These are phyloP conservation scores for Cephus pulcher DNA, from an alignment of 2,888 invertebrate species.

Conservation along the genomic window DNA sequence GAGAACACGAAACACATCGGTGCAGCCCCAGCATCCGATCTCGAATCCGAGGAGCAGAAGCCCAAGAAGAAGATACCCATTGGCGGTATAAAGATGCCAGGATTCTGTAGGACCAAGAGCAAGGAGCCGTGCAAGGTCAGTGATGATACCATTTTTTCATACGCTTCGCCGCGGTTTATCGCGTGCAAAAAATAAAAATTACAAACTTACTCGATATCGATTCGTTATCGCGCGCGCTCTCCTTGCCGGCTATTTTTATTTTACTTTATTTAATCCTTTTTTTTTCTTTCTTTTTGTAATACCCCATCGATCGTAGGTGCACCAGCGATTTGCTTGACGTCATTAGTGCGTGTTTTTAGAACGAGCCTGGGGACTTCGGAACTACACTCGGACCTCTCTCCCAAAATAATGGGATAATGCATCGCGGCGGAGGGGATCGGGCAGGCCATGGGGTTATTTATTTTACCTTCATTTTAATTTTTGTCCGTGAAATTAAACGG, in stretches of 20 bases:
- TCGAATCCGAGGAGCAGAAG: constrained; percentile 67
- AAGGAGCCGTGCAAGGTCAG: constrained; percentile 79
- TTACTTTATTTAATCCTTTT: background rate
- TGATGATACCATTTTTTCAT: background rate
- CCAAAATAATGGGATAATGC: background rate
- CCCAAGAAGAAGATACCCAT: constrained; percentile 81
- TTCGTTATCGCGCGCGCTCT: background rate
- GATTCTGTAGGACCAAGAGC: constrained; percentile 84
- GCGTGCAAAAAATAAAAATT: background rate
- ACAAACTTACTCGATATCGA: background rate
- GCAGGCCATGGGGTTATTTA: background rate
- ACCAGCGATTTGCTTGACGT: background rate
- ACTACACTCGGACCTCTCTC: background rate
- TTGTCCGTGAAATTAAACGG: constrained; percentile 10
- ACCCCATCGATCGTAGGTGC: background rate
- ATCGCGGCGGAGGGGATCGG: no score
- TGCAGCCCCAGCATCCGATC: constrained; percentile 61
- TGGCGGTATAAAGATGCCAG: constrained; percentile 89
- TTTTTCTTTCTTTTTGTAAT: background rate
- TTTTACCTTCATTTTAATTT: background rate
- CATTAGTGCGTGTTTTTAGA: background rate
- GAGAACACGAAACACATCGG: constrained; percentile 72
- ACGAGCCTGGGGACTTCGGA: background rate
- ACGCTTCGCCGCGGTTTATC: background rate
- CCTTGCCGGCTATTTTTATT: background rate